Conservation (phyloP, 2,797 vertebrate species). For the Lepilemur septentrionalis region DNA sequence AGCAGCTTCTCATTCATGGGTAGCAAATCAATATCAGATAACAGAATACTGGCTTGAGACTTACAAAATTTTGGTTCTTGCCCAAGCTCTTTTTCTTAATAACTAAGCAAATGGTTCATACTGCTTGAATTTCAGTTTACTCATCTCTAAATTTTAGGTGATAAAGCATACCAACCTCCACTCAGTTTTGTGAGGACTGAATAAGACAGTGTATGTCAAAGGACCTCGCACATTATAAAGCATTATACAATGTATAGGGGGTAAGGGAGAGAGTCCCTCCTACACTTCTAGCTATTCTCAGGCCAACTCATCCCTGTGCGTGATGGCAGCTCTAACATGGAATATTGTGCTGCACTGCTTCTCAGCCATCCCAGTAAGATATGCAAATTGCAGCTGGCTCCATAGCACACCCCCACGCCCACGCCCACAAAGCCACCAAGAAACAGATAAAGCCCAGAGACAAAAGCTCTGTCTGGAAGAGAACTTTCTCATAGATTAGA, state of each 20-base stretch:
- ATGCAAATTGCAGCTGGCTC: background rate
- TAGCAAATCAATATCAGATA: conserved; percentile 16
- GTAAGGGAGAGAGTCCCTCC: background rate
- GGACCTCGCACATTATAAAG: background rate
- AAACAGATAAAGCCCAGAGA: conserved; percentile 17
- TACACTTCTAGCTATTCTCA: background rate
- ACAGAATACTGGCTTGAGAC: conserved; percentile 19
- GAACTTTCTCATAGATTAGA: conserved; percentile 23
- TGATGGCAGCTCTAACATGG: background rate
- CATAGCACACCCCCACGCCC: background rate
- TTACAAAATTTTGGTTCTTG: conserved; percentile 44
- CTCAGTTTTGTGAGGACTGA: conserved; percentile 9
- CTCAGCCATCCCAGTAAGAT: background rate
- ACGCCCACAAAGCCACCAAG: background rate
- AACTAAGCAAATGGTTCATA: conserved; percentile 34
- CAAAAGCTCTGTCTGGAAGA: background rate
- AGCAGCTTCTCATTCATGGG: background rate
- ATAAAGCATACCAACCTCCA: conserved; percentile 15
- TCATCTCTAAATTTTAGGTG: conserved; percentile 11
- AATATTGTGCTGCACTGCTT: background rate
- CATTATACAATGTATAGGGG: background rate
- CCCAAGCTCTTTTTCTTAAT: conserved; percentile 24
- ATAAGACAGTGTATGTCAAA: background rate
- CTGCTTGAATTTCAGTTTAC: background rate
- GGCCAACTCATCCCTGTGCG: background rate